Evolutionary conservation across 2,888 invertebrate genomes (phyloP).

Genomic region (Candidula unifasciata): DNA sequence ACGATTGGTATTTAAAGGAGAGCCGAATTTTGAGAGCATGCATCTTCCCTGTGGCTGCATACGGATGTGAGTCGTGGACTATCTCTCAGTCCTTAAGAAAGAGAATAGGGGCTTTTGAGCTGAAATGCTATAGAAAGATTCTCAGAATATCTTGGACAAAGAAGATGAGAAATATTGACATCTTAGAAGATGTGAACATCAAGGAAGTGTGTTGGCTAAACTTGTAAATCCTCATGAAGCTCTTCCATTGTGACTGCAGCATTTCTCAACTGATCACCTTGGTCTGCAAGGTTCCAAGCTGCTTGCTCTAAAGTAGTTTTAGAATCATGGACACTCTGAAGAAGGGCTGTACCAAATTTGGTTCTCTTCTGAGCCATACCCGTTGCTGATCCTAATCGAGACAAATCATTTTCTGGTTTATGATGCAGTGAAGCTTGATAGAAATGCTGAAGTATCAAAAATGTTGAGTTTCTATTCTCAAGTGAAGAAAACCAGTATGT

Average conservation of each 20-base stretch:
- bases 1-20: no score
- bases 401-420: background rate
- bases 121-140: no score
- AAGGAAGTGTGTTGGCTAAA: no score
- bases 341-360: slow-evolving; percentile 62
- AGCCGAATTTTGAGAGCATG: no score
- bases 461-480: slow-evolving; percentile 60
- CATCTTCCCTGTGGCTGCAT: no score
- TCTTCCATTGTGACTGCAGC: slow-evolving; percentile 62
- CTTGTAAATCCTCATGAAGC: slow-evolving; percentile 67
- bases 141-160: no score
- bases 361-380: slow-evolving; percentile 46
- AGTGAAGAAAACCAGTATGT: slow-evolving; percentile 70
- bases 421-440: slow-evolving; percentile 55
- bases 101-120: no score
- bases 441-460: slow-evolving; percentile 63
- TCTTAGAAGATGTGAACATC: no score
- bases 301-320: slow-evolving; percentile 64
- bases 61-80: no score
- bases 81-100: no score
- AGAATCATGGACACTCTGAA: slow-evolving; percentile 65
- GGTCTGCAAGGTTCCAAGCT: slow-evolving; percentile 59
- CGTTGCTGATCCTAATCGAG: background rate
- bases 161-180: no score
- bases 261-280: slow-evolving; percentile 65